Percentiles rank a stretch among this genome's conserved stretches.
These are phyloP conservation scores for Pampusana beccarii DNA, from an alignment of 2,113 vertebrate genomes.

Conservation along the genomic window DNA sequence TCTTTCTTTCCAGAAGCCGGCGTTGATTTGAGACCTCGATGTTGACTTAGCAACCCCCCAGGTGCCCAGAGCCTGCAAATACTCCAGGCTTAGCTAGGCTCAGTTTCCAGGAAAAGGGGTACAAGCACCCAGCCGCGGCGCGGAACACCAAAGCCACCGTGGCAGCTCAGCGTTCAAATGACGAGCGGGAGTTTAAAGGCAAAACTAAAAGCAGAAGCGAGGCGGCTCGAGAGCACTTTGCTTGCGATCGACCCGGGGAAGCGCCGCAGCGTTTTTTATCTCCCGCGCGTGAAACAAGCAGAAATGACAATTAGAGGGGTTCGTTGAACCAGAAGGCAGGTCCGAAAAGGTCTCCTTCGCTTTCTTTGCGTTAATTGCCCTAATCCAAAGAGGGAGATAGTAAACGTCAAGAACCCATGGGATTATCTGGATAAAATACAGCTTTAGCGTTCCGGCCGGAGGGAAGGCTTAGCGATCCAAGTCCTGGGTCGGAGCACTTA, in stretches of 20 bases:
- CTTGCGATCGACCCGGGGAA: not conserved
- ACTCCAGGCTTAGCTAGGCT: not conserved
- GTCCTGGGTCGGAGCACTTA: fast-evolving
- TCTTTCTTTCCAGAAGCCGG: constrained; percentile 18
- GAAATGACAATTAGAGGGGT: not conserved
- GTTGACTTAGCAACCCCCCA: not conserved
- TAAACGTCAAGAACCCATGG: fast-evolving
- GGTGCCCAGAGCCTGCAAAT: not conserved
- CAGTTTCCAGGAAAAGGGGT: not conserved
- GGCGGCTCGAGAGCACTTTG: not conserved
- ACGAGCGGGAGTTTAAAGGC: not conserved
- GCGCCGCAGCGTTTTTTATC: not conserved
- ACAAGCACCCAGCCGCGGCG: not conserved
- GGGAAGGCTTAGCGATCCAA: not conserved
- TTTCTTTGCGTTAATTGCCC: not conserved
- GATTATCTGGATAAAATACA: not conserved
- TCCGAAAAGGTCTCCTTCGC: not conserved
- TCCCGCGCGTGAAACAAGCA: not conserved
- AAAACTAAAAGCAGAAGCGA: not conserved
- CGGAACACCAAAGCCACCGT: not conserved
- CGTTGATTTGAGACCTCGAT: not conserved
- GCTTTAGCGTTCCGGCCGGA: not conserved
- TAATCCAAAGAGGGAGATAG: not conserved
- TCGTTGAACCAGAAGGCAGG: constrained; percentile 6
- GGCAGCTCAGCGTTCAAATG: not conserved